Evolutionary conservation across 2,797 vertebrate genomes (phyloP), one percentile per base, ranked within the genome.

Genomic region (Monodelphis domestica): DNA sequence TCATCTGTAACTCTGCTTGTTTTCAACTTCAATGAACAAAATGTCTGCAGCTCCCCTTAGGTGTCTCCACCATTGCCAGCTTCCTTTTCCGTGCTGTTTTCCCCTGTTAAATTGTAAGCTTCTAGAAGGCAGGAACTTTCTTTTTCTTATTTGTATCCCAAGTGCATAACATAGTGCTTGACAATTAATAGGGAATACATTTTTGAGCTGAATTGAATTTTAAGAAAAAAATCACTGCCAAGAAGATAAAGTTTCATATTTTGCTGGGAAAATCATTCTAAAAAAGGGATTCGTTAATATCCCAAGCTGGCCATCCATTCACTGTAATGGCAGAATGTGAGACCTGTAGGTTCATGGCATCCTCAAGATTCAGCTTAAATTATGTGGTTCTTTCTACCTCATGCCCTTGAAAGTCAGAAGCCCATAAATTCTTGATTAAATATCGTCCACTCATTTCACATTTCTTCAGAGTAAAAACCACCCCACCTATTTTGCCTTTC

Each of bases 401-500:
- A 1, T 1, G 11, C 52, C 50, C 51, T 90, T 11, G 29, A 89
- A 38, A 87, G 63, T 89, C 88, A 50, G 56, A 89, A 50, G 15
- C 29, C 54, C 29, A 88, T 88, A 88, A 53, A 88, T 51, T 53
- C 28, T 29, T 29, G 52, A 33, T 52, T 53, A 88, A 1, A n/a
- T 1, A n/a, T 88, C 91, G 0, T 89, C 55, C 30, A 87, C 51
- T 89, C 57, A 14, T 12, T 87, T 56, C 24, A 92, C n/a, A 51
- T 30, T 88, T 90, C 53, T 30, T 51, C 28, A 54, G 56, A 51
- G 30, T 54, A 38, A 0, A 50, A 88, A 78, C 54, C 88, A 91
- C 21, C 91, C 54, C 4, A 24, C 1, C 63, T 9, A 45, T 12
- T 30, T 9, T 15, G 24, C 53, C 29, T 0, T 0, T 7, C 30